Evolutionary conservation across 2,888 invertebrate species (phyloP).

Genomic region (Platycnemis pennipes): DNA sequence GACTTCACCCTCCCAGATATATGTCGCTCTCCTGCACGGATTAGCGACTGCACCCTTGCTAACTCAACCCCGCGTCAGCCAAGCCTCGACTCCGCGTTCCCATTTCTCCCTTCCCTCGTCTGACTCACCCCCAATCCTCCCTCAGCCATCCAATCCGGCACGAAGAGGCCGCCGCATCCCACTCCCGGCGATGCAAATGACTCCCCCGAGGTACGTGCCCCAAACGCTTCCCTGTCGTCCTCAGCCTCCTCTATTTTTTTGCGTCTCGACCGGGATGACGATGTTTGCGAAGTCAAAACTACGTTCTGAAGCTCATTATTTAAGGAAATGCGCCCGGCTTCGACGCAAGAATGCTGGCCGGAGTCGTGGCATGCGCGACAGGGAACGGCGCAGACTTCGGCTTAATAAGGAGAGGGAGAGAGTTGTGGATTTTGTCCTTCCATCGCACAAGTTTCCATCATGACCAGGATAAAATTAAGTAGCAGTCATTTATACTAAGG

Average conservation of each 20-base stretch:
- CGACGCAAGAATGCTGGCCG: no score
- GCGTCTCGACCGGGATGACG: background rate
- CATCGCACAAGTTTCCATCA: background rate
- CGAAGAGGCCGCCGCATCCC: background rate
- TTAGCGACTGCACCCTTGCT: background rate
- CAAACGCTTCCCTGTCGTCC: background rate
- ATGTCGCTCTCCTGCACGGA: background rate
- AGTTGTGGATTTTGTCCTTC: background rate
- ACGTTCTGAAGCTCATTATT: conserved; percentile 15
- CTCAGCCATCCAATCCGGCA: background rate
- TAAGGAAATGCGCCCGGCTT: background rate
- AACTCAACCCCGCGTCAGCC: background rate
- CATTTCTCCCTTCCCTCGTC: background rate
- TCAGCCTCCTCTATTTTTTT: background rate
- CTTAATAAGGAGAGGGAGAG: conserved; percentile 7
- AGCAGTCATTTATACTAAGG: background rate
- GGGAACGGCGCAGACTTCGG: background rate
- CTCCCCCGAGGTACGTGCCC: background rate
- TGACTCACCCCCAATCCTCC: background rate
- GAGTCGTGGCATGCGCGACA: background rate
- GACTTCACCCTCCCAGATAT: background rate
- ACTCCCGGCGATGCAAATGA: background rate
- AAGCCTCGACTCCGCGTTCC: background rate
- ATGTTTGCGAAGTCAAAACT: background rate
- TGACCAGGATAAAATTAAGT: background rate